phyloP scores from a whole-genome alignment of 2,888 invertebrate species.

The Strigamia crassipes region DNA sequence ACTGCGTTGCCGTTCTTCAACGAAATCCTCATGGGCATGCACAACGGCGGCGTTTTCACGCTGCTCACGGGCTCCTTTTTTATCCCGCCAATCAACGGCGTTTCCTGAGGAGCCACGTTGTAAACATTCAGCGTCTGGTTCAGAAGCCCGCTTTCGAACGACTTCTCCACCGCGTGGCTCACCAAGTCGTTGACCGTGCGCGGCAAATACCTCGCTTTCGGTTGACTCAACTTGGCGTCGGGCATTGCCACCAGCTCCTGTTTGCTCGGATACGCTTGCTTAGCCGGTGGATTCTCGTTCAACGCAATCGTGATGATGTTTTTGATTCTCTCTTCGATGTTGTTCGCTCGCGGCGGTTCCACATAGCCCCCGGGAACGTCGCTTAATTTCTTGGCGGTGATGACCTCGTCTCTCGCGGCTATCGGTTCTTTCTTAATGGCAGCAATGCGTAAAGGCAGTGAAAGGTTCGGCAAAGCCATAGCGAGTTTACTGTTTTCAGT shows the following conservation, averaged over 20 bases:
- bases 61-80: constrained; percentile 38
- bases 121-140: background rate
- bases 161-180: constrained; percentile 82
- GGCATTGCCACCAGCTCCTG: background rate
- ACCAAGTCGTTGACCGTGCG: constrained; percentile 82
- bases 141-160: background rate
- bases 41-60: constrained; percentile 16
- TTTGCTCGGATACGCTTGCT: background rate
- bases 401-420: background rate
- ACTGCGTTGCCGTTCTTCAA: constrained; percentile 49
- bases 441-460: background rate
- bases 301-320: constrained; percentile 68
- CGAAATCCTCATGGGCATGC: constrained; percentile 49
- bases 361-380: constrained; percentile 59
- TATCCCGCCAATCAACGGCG: background rate
- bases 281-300: constrained; percentile 6
- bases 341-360: constrained; percentile 82
- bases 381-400: background rate
- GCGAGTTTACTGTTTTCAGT: background rate
- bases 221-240: background rate
- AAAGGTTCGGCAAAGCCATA: background rate
- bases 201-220: background rate
- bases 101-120: background rate
- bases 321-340: constrained; percentile 84
- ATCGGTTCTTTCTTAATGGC: constrained; percentile 36